These are phyloP conservation scores for Microplitis deprimator DNA, from an alignment of 2,888 invertebrate genomes.

Conservation along the genomic window DNA sequence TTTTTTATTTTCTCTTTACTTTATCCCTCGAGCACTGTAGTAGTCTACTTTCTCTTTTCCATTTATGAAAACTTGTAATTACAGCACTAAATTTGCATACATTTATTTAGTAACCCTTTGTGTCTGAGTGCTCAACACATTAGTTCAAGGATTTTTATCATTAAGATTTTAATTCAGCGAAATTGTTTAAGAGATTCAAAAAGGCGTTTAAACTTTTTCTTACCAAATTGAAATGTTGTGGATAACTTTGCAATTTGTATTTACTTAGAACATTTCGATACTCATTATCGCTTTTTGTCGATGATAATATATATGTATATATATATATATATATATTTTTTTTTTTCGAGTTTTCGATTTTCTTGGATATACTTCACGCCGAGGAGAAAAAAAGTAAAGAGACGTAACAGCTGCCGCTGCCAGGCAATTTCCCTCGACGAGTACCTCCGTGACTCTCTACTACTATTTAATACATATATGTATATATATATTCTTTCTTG, in stretches of 20 bases:
- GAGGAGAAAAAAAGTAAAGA: slow-evolving; percentile 24
- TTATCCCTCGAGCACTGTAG: slow-evolving; percentile 41
- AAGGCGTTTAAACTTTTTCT: too few relatives aligned
- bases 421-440: slow-evolving; percentile 36
- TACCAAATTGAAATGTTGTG: background rate
- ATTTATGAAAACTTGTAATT: slow-evolving; percentile 46
- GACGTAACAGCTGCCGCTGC: slow-evolving; percentile 23
- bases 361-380: background rate
- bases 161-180: background rate
- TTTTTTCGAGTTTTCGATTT: slow-evolving; percentile 26
- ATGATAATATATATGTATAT: background rate
- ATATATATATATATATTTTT: background rate
- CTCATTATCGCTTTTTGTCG: slow-evolving; percentile 8
- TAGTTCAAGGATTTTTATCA: slow-evolving; percentile 12
- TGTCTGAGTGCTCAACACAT: slow-evolving; percentile 24
- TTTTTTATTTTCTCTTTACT: slow-evolving; percentile 33
- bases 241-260: background rate
- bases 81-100: slow-evolving; percentile 47
- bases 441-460: slow-evolving; percentile 1
- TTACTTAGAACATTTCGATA: slow-evolving; percentile 1
- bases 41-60: slow-evolving; percentile 33
- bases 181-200: background rate
- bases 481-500: slow-evolving; percentile 9
- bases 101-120: slow-evolving; percentile 39
- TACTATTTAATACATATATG: slow-evolving; percentile 7